A percentile compares a stretch with the other conserved stretches of the same genome.
Evolutionary conservation across 1,140 invertebrate species (phyloP).

Genomic region (Drosophila insularis): DNA sequence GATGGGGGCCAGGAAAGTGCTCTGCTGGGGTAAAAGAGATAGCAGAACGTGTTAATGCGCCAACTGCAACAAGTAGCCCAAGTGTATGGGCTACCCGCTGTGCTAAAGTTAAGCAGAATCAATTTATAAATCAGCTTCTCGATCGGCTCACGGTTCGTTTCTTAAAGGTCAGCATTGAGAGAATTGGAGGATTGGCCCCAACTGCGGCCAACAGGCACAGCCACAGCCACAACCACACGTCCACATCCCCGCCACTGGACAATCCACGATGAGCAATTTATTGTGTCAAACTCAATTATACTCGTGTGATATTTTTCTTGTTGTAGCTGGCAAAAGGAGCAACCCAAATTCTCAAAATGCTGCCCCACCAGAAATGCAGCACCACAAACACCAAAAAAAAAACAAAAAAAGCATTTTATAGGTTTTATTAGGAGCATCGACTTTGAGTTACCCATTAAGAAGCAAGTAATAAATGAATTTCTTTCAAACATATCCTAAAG

Average conservation of each 20-base stretch:
- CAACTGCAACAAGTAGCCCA: conserved; percentile 48
- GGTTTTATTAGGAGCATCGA: conserved; percentile 7
- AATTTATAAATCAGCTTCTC: conserved; percentile 77
- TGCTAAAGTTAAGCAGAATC: conserved; percentile 78
- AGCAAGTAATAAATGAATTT: neutral
- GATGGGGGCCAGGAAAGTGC: neutral
- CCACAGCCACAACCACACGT: conserved; percentile 20
- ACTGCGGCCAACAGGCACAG: conserved; percentile 2
- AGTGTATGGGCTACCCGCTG: conserved; percentile 59
- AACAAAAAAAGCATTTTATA: conserved; percentile 11
- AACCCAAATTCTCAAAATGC: conserved; percentile 78
- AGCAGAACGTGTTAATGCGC: conserved; percentile 72
- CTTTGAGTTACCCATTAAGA: neutral
- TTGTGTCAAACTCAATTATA: conserved; percentile 82
- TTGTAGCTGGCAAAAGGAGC: conserved; percentile 76
- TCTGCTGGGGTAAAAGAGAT: conserved; percentile 7
- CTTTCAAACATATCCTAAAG: neutral
- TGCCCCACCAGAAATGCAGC: conserved; percentile 36
- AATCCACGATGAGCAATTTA: conserved; percentile 80
- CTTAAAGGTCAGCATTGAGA: conserved; percentile 81
- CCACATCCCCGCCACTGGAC: neutral
- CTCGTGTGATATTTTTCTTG: conserved; percentile 81
- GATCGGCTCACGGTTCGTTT: conserved; percentile 63
- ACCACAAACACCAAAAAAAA: conserved; percentile 17
- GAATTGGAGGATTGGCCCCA: conserved; percentile 43